Evolutionary conservation across 2,797 vertebrate genomes (phyloP).

Genomic region (Melanogrammus aeglefinus): DNA sequence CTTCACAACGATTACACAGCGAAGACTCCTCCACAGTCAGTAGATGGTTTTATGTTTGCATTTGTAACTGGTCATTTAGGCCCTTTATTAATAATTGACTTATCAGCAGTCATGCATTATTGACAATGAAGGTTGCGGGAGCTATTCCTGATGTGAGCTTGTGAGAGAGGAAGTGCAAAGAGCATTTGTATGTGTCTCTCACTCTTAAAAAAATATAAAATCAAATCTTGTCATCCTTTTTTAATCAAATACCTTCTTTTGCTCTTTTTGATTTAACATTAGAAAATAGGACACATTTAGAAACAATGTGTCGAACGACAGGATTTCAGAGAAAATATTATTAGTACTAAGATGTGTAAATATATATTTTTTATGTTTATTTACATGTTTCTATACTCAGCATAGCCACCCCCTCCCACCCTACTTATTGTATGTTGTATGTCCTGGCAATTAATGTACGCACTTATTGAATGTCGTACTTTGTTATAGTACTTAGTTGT

Average conservation of each 20-base stretch:
- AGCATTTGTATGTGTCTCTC: background rate
- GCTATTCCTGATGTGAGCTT: background rate
- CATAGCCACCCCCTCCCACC: no score
- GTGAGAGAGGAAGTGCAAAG: conserved; percentile 11
- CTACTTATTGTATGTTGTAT: no score
- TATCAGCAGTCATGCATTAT: conserved; percentile 26
- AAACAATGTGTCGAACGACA: background rate
- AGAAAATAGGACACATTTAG: background rate
- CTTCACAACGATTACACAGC: background rate
- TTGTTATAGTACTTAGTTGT: no score
- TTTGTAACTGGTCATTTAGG: conserved; percentile 1
- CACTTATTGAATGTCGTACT: no score
- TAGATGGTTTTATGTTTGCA: background rate
- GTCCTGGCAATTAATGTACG: no score
- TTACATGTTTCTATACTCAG: background rate
- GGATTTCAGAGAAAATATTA: background rate
- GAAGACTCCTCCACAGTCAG: background rate
- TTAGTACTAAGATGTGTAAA: background rate
- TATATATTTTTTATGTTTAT: conserved; percentile 2
- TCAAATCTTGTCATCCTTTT: no score
- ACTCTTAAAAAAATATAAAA: background rate
- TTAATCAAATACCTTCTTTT: background rate
- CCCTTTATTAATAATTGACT: conserved; percentile 33
- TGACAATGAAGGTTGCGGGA: conserved; percentile 18
- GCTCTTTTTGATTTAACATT: background rate